Evolutionary conservation across 2,888 invertebrate genomes (phyloP).

Genomic region (Plutella xylostella): DNA sequence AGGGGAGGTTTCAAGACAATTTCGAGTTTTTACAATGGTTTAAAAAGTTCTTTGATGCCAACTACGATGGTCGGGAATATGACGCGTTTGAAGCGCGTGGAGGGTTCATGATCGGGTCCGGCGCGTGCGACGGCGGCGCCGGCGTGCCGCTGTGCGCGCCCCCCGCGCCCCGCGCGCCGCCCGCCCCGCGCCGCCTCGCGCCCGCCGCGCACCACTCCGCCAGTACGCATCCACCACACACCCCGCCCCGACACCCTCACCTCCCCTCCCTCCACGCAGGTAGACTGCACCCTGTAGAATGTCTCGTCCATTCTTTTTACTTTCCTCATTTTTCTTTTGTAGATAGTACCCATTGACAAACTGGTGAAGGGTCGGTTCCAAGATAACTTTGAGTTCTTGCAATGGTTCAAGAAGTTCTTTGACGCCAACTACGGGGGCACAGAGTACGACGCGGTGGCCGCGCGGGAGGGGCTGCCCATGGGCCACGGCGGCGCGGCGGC

Average conservation of each 20-base stretch:
- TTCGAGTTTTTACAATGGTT: constrained; percentile 99
- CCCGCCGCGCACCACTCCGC: constrained; percentile 22
- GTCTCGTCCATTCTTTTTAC: constrained; percentile 41
- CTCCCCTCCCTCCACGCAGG: constrained; percentile 25
- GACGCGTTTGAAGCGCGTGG: constrained; percentile 91
- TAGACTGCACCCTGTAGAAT: constrained; percentile 31
- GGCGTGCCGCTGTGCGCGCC: constrained; percentile 48
- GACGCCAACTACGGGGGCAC: constrained; percentile 97
- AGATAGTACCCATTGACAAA: constrained; percentile 94
- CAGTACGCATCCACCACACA: constrained; percentile 32
- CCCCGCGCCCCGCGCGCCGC: constrained; percentile 20
- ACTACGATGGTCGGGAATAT: constrained; percentile 98
- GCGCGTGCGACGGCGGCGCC: constrained; percentile 62
- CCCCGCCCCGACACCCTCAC: constrained; percentile 2
- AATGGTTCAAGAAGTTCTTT: constrained; percentile 99
- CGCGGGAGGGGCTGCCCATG: constrained; percentile 88
- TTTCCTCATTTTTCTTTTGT: constrained; percentile 55
- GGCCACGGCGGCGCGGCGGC: constrained; percentile 78
- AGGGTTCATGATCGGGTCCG: constrained; percentile 83
- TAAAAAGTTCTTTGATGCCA: constrained; percentile 99
- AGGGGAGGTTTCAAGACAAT: constrained; percentile 99
- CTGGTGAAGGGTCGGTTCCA: constrained; percentile 98
- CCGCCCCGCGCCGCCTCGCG: constrained; percentile 14
- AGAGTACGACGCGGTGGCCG: constrained; percentile 91
- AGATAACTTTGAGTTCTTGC: constrained; percentile 99